These are phyloP conservation scores for Spheniscus humboldti DNA, from an alignment of 2,797 vertebrate genomes.

Conservation along the genomic window DNA sequence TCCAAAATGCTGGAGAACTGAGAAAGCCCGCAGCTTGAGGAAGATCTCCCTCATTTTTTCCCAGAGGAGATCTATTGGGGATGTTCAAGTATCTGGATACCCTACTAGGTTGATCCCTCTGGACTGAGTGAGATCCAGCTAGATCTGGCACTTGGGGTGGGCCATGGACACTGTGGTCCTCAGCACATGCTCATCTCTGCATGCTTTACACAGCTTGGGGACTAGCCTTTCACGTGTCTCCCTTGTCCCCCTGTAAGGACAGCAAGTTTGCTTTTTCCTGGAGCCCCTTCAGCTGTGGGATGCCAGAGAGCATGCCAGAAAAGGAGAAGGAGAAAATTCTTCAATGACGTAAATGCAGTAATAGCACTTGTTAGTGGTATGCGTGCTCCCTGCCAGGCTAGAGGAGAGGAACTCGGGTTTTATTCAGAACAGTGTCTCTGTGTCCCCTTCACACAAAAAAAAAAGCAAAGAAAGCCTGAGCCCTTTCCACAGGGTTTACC, in stretches of 20 bases:
- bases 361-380: constrained; percentile 38
- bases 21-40: background rate
- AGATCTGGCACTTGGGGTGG: accelerated
- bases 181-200: accelerated
- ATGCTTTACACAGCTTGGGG: background rate
- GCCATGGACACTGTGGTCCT: accelerated
- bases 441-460: background rate
- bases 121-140: background rate
- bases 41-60: background rate
- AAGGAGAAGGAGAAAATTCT: constrained; percentile 53
- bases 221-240: background rate
- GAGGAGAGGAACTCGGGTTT: background rate
- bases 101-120: background rate
- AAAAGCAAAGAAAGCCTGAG: background rate
- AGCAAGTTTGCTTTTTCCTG: constrained; percentile 33
- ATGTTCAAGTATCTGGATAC: background rate
- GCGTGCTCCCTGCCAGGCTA: constrained; percentile 61
- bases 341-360: constrained; percentile 56
- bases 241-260: background rate
- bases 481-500: background rate
- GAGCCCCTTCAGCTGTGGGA: constrained; percentile 43
- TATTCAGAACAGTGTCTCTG: background rate
- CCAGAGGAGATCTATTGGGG: background rate
- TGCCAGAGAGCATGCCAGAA: constrained; percentile 32
- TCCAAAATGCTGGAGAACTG: background rate